phyloP scores from a whole-genome alignment of 2,888 invertebrate species.

The Conus canariensis region DNA sequence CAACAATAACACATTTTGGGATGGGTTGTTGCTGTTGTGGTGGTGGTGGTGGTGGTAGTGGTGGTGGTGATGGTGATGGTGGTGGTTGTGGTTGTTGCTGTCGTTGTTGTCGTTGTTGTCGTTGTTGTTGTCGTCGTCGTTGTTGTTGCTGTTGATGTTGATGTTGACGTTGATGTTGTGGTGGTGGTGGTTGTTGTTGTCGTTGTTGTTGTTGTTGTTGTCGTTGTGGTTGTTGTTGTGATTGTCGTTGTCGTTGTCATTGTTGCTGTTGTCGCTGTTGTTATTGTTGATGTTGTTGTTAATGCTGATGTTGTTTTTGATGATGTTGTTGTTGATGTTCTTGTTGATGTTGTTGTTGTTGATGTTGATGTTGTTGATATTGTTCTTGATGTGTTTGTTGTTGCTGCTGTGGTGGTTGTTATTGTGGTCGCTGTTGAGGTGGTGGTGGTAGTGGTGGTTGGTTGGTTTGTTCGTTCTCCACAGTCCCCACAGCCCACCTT shows the following conservation, averaged over 20 bases:
- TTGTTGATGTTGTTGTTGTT: no score
- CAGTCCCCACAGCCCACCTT: not conserved
- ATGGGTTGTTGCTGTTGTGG: not conserved
- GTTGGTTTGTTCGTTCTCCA: no score
- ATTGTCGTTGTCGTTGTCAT: not conserved
- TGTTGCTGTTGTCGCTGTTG: no score
- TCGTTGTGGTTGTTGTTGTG: no score
- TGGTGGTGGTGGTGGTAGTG: not conserved
- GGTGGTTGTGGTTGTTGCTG: not conserved
- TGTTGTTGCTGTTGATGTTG: not conserved
- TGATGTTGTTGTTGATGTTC: not conserved
- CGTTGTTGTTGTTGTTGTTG: no score
- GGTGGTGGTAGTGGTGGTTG: not conserved
- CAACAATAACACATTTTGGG: no score
- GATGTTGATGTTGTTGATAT: no score
- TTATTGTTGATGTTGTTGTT: not conserved
- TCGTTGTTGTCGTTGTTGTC: not conserved
- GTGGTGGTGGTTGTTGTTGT: not conserved
- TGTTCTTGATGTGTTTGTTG: not conserved
- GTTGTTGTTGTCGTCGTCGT: not conserved
- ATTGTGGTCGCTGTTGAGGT: not conserved
- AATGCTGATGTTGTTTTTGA: no score
- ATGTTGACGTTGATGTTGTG: no score
- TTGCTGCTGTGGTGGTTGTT: not conserved
- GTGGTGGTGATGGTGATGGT: not conserved